Evolutionary conservation across 2,113 vertebrate species (phyloP), one percentile per base, ranked within the genome.

Genomic region (Spheniscus mendiculus): DNA sequence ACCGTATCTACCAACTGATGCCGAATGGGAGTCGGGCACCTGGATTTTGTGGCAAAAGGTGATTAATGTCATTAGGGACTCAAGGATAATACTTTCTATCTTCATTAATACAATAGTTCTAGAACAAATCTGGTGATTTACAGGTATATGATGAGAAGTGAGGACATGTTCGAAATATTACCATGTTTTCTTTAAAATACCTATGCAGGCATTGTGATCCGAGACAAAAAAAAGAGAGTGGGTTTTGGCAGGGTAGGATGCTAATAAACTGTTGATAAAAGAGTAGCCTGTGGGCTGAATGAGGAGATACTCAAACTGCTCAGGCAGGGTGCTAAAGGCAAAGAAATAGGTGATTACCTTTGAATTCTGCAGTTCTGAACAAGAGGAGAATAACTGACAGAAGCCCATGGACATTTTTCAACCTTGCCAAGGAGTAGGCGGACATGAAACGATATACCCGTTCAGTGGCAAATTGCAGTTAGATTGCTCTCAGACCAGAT

Each of bases 191-290:
- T 90, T 92, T 63, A 63, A 81, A 92, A 78, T 71, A 52, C 47
- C 32, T 87, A 9, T 22, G 9, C 59, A 63, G 38, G 14, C 34
- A 17, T 50, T 80, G 63, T 52, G 49, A 62, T 50, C 42, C 50
- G 38, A 93, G 25, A 55, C 10, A 7, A 40, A 20, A 40, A 2
- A 32, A 2, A 56, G 3, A 44, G 5, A 66, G 42, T 25, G n/a
- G 29, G 26, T 73, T 91, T 87, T 86, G 70, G 36, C 62, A 77
- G 53, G 47, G 23, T 78, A 95, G 32, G 73, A 53, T 45, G 69
- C 77, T 92, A 95, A 95, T 92, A 95, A 96, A 94, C 52, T 82
- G 47, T 91, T 72, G 73, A 91, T 96, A 94, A 91, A 96, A 72
- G 72, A 77, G 22, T 79, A 91, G 73, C 83, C 73, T 92, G 58